A percentile compares a stretch with the other conserved stretches of the same genome.
Conservation (phyloP, 2,797 vertebrate species). For the Sebastes diploproa region DNA sequence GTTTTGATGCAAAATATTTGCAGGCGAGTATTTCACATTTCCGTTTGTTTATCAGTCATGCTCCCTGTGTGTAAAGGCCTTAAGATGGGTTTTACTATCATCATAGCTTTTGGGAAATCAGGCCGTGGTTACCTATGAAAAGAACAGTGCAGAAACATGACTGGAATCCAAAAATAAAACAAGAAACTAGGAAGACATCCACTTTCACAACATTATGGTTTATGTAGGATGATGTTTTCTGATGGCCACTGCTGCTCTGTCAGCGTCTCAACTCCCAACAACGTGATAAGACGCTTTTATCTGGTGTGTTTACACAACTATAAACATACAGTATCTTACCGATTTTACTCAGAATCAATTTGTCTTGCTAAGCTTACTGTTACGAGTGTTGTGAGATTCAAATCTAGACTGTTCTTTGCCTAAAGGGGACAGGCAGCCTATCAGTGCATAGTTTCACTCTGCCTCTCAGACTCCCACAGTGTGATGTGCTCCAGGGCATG, state of each 20-base stretch:
- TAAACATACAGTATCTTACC: conserved; percentile 46
- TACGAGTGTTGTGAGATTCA: conserved; percentile 42
- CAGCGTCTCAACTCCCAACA: conserved; percentile 16
- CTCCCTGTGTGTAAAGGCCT: not conserved
- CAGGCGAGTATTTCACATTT: not conserved
- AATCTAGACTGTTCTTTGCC: conserved; percentile 53
- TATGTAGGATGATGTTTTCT: not conserved
- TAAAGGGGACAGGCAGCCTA: conserved; percentile 60
- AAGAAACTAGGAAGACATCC: not conserved
- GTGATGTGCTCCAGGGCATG: conserved; percentile 60
- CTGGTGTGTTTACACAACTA: conserved; percentile 42
- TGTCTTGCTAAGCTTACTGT: conserved; percentile 51
- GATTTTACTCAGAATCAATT: conserved; percentile 57
- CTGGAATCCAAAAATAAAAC: not conserved
- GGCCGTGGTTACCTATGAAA: not conserved
- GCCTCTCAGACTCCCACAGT: conserved; percentile 61
- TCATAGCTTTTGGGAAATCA: not conserved
- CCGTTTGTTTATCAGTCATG: not conserved
- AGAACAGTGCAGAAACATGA: not conserved
- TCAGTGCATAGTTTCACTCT: conserved; percentile 70
- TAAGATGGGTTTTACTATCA: not conserved
- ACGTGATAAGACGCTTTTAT: conserved; percentile 40
- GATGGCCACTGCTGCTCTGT: conserved; percentile 26
- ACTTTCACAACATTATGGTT: not conserved
- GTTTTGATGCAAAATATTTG: not conserved